phyloP scores from a whole-genome alignment of 1,140 invertebrate species.

The Papilio machaon region DNA sequence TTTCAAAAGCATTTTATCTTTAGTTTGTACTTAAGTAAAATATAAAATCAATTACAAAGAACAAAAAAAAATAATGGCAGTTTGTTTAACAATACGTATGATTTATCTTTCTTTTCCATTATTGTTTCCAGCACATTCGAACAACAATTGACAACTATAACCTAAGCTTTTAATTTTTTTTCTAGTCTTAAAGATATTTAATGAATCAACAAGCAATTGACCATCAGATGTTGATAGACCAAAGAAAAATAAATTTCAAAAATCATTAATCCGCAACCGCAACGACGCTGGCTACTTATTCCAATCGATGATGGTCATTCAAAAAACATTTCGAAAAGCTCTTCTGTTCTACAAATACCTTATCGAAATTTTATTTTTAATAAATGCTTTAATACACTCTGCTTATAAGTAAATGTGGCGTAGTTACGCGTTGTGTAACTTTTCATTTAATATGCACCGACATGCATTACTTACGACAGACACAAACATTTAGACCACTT shows the following conservation, averaged over 20 bases:
- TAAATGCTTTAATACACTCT: not conserved
- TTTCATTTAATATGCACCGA: slow-evolving; percentile 17
- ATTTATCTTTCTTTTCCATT: too few species aligned
- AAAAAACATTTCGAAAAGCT: not conserved
- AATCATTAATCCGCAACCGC: too few species aligned
- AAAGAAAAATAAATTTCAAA: too few species aligned
- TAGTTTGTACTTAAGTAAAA: not conserved
- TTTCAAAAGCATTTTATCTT: not conserved
- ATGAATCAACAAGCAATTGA: too few species aligned
- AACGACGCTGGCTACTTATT: too few species aligned
- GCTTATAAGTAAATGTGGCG: slow-evolving; percentile 19
- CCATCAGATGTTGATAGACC: too few species aligned
- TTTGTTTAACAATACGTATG: too few species aligned
- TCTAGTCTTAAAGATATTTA: too few species aligned
- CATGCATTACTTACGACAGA: slow-evolving; percentile 6
- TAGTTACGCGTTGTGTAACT: slow-evolving; percentile 14
- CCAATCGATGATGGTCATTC: too few species aligned
- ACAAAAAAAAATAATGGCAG: not conserved
- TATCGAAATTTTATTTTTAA: not conserved
- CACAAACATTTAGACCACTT: not conserved
- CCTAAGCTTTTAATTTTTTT: too few species aligned
- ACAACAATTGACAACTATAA: too few species aligned
- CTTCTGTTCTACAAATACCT: not conserved
- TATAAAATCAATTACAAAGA: not conserved
- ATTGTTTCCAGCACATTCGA: too few species aligned